Evolutionary conservation across 2,113 vertebrate species (phyloP).

Genomic region (Python bivittatus): DNA sequence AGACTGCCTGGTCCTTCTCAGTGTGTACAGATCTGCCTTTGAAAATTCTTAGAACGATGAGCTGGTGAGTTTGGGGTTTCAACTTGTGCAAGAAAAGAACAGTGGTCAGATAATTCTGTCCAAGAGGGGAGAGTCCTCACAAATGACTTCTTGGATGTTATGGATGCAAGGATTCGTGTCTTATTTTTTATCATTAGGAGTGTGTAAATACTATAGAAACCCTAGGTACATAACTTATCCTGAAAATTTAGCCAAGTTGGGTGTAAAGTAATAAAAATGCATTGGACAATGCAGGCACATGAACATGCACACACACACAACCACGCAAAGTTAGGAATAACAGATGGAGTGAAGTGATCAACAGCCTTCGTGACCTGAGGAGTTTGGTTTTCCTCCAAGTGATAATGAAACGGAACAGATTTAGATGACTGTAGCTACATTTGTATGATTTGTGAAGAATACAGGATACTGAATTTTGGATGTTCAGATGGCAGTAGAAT

Average conservation of each 20-base stretch:
- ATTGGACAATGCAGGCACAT: neutral
- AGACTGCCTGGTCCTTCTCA: neutral
- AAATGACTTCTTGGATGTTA: neutral
- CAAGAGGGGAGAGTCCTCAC: neutral
- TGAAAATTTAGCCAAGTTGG: neutral
- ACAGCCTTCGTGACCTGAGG: neutral
- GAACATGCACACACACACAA: no score
- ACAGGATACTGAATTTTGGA: neutral
- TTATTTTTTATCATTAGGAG: neutral
- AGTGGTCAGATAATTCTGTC: neutral
- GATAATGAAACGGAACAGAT: neutral
- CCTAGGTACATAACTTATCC: no score
- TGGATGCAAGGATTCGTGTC: neutral
- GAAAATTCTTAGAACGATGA: no score
- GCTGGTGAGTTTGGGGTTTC: neutral
- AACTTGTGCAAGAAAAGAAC: no score
- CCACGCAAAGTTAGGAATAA: neutral
- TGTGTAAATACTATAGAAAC: neutral
- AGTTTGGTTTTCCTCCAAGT: accelerated
- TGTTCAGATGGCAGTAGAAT: neutral
- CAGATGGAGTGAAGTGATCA: neutral
- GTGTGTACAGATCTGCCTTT: no score
- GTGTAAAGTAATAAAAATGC: neutral
- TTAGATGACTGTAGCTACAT: neutral
- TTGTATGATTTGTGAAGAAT: neutral